phyloP scores from a whole-genome alignment of 1,140 invertebrate species.

The Apis laboriosa region DNA sequence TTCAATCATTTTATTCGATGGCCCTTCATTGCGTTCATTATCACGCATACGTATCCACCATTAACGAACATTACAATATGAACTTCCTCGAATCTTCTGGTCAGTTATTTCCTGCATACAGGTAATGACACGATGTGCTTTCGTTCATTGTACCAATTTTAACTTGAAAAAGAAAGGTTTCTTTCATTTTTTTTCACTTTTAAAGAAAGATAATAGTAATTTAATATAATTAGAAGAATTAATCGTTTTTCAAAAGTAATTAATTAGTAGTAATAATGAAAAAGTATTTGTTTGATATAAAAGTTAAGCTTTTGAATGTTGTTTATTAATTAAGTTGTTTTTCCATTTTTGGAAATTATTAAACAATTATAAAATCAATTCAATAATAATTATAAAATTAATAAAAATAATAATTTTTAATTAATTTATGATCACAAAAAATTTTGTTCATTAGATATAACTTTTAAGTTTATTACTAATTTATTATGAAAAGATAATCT shows the following conservation, averaged over 20 bases:
- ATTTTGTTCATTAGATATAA: too few relatives aligned
- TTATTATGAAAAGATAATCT: too few relatives aligned
- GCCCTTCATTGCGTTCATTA: slow-evolving; percentile 6
- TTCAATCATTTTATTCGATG: slow-evolving; percentile 34
- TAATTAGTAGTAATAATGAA: not conserved
- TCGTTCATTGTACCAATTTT: not conserved
- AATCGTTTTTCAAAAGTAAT: not conserved
- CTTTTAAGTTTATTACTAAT: too few relatives aligned
- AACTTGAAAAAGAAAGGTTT: not conserved
- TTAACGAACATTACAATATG: slow-evolving; percentile 40
- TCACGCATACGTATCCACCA: slow-evolving; percentile 10
- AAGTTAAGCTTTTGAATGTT: not conserved
- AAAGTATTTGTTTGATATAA: not conserved
- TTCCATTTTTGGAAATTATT: not conserved
- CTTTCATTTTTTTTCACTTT: not conserved
- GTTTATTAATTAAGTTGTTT: not conserved
- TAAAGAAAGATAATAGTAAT: not conserved
- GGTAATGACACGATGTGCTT: not conserved
- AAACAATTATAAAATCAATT: not conserved
- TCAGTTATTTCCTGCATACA: slow-evolving; percentile 38
- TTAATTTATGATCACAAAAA: too few relatives aligned
- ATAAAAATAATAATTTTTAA: too few relatives aligned
- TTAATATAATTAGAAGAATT: not conserved
- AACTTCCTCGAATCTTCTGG: slow-evolving; percentile 44
- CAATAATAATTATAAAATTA: too few relatives aligned